These are phyloP conservation scores for Hyles lineata DNA, from an alignment of 2,888 invertebrate species.

Conservation along the genomic window DNA sequence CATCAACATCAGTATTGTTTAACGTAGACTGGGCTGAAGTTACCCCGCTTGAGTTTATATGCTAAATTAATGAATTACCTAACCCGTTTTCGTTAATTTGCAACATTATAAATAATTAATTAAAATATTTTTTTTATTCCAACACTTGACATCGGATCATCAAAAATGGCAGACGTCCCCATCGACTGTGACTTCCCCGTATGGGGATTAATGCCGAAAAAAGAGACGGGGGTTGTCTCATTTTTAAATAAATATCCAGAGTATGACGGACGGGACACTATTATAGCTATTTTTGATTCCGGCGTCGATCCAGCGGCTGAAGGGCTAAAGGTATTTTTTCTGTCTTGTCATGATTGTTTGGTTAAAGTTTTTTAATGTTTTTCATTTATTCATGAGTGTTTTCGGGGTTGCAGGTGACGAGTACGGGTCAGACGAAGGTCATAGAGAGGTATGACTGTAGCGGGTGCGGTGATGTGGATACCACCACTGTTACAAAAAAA, in stretches of 20 bases:
- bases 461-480: constrained; percentile 98
- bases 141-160: constrained; percentile 70
- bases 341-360: constrained; percentile 73
- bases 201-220: constrained; percentile 95
- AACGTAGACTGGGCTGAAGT: no score
- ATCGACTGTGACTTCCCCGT: constrained; percentile 90
- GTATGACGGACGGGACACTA: constrained; percentile 95
- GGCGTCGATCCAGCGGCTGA: constrained; percentile 98
- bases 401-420: constrained; percentile 87
- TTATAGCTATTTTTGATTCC: constrained; percentile 98
- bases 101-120: constrained; percentile 28
- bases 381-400: constrained; percentile 42
- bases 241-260: constrained; percentile 95
- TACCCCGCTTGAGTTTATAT: background rate
- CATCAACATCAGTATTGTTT: no score
- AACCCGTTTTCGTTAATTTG: background rate
- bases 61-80: background rate
- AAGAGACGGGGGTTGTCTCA: constrained; percentile 95
- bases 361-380: constrained; percentile 36
- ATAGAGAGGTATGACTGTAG: constrained; percentile 98
- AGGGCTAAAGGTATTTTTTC: constrained; percentile 92
- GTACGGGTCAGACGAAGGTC: constrained; percentile 95
- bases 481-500: constrained; percentile 85
- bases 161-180: constrained; percentile 83
- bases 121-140: constrained; percentile 39